Percentiles rank a stretch among this genome's conserved stretches.
Evolutionary conservation across 2,888 invertebrate genomes (phyloP).

Genomic region (Plebejus argus): DNA sequence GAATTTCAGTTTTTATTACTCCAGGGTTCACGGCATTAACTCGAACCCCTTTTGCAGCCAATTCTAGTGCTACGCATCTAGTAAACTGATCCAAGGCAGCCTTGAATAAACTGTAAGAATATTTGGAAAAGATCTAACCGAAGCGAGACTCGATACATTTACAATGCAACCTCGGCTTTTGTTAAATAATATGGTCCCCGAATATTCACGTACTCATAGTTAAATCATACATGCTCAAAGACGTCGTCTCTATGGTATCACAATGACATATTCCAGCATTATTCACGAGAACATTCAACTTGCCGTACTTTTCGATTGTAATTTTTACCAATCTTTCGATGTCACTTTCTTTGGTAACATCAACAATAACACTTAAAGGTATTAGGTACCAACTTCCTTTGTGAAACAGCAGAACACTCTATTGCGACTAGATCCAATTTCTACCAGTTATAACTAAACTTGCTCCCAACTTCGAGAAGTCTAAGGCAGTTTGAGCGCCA

Average conservation of each 20-base stretch:
- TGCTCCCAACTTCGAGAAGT: neutral
- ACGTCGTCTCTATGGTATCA: neutral
- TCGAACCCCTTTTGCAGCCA: conserved; percentile 80
- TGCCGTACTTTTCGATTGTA: neutral
- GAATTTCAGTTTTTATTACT: conserved; percentile 85
- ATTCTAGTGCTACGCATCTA: conserved; percentile 55
- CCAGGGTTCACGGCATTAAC: conserved; percentile 92
- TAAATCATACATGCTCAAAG: conserved; percentile 88
- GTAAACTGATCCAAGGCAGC: conserved; percentile 91
- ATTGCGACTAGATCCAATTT: neutral
- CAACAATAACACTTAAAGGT: neutral
- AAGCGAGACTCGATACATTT: conserved; percentile 94
- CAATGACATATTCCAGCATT: neutral
- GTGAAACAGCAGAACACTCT: neutral
- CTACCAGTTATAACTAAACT: neutral
- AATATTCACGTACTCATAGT: conserved; percentile 93
- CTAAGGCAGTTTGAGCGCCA: neutral
- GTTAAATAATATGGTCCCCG: conserved; percentile 89
- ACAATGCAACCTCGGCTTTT: conserved; percentile 91
- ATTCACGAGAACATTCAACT: neutral
- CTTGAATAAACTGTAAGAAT: conserved; percentile 90
- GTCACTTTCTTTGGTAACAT: neutral
- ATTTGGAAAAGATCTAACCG: neutral
- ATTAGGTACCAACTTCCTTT: neutral
- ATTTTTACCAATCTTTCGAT: neutral